A percentile compares a stretch with the other conserved stretches of the same genome.
These are phyloP conservation scores for Silurus meridionalis DNA, from an alignment of 2,113 vertebrate genomes.

Conservation along the genomic window DNA sequence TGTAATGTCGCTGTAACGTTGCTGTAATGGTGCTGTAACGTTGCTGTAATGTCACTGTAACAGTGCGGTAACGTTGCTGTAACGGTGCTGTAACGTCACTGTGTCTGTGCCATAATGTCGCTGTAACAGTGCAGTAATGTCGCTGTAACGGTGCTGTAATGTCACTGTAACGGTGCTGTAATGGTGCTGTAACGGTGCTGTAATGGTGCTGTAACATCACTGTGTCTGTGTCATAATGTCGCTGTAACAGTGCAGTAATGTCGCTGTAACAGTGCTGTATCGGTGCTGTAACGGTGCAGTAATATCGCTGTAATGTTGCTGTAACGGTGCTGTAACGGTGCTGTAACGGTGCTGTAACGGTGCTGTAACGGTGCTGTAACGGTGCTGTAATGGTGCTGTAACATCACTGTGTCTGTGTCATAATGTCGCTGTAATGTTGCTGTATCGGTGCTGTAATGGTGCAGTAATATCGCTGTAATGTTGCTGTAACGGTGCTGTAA, in stretches of 20 bases:
- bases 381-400: too few species aligned
- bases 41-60: not conserved
- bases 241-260: not conserved
- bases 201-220: not conserved
- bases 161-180: too few species aligned
- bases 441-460: not conserved
- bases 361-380: too few species aligned
- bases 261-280: not conserved
- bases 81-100: too few species aligned
- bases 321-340: not conserved
- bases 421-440: not conserved
- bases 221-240: not conserved
- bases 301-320: not conserved
- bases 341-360: too few species aligned
- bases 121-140: too few species aligned
- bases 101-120: too few species aligned
- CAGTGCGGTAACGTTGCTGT: not conserved
- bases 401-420: too few species aligned
- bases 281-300: not conserved
- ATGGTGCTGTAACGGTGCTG: too few species aligned
- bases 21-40: not conserved
- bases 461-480: not conserved
- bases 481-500: not conserved
- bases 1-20: not conserved
- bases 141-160: too few species aligned